Conservation (phyloP, 2,113 vertebrate species). For the Tursiops truncatus region DNA sequence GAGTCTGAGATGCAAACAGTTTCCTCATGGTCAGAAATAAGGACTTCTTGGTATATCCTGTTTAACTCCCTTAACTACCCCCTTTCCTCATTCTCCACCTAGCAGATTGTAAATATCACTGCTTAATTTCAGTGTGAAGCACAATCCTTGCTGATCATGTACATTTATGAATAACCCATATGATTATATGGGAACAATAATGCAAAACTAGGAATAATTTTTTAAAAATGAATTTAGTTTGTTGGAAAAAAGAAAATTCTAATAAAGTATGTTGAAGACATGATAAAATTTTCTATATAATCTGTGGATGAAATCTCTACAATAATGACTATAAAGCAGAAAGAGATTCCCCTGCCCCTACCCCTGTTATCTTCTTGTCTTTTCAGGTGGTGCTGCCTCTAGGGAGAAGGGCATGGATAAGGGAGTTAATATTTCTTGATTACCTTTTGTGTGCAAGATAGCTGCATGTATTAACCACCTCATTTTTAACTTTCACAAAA, state of each 20-base stretch:
- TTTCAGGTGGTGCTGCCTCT: not conserved
- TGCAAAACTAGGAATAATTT: not conserved
- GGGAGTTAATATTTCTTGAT: not conserved
- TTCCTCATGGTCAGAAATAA: conserved; percentile 19
- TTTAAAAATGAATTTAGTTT: not conserved
- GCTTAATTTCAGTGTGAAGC: conserved; percentile 32
- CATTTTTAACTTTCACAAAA: not conserved
- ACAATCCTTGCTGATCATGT: conserved; percentile 12
- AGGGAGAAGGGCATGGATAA: not conserved
- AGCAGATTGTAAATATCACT: not conserved
- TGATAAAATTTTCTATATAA: not conserved
- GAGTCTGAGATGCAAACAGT: not conserved
- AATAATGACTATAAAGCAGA: not conserved
- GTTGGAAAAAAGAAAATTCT: not conserved
- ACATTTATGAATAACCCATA: conserved; percentile 19
- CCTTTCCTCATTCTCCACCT: not conserved
- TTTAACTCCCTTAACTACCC: conserved; percentile 3
- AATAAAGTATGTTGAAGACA: not conserved
- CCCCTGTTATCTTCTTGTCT: not conserved
- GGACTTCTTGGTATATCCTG: not conserved
- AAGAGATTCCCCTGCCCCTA: not conserved
- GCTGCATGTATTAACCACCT: not conserved
- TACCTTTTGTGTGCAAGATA: not conserved
- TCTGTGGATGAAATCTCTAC: conserved; percentile 12
- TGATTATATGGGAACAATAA: not conserved